Conservation (phyloP, 1,140 invertebrate species). For the Hypothenemus hampei region DNA sequence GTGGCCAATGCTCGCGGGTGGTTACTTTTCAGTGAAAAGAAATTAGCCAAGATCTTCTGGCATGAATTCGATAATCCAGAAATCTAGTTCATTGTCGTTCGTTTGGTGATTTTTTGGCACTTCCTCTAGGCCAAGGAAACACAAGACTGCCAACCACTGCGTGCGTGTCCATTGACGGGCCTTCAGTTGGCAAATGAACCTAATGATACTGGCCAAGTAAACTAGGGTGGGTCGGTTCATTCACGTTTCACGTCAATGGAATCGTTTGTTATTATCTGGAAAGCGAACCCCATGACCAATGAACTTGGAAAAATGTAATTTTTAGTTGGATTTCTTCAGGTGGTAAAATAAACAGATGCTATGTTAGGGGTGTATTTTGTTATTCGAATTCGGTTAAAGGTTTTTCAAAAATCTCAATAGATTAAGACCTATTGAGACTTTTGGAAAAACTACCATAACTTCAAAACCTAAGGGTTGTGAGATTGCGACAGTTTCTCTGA, state of each 20-base stretch:
- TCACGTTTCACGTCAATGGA: too few species aligned
- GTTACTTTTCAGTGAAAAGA: too few species aligned
- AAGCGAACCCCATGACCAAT: constrained; percentile 15
- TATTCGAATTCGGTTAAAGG: too few species aligned
- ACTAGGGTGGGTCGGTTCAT: constrained; percentile 9
- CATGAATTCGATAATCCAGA: constrained; percentile 7
- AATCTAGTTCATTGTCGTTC: constrained; percentile 14
- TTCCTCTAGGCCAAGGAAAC: constrained; percentile 22
- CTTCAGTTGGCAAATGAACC: constrained; percentile 17
- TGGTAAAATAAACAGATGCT: too few species aligned
- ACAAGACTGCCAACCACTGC: constrained; percentile 16
- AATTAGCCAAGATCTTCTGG: neutral
- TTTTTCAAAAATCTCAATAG: too few species aligned
- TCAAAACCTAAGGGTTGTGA: too few species aligned
- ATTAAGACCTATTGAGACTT: too few species aligned
- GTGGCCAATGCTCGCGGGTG: too few species aligned
- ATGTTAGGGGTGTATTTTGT: too few species aligned
- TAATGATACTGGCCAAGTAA: constrained; percentile 17
- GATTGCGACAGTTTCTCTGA: too few species aligned
- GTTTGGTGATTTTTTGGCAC: constrained; percentile 16
- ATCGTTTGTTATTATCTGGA: neutral
- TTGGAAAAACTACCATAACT: too few species aligned
- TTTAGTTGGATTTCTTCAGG: neutral
- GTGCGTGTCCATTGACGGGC: constrained; percentile 21
- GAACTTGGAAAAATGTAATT: neutral